phyloP scores from a whole-genome alignment of 2,113 vertebrate species.

The Hipposideros armiger region DNA sequence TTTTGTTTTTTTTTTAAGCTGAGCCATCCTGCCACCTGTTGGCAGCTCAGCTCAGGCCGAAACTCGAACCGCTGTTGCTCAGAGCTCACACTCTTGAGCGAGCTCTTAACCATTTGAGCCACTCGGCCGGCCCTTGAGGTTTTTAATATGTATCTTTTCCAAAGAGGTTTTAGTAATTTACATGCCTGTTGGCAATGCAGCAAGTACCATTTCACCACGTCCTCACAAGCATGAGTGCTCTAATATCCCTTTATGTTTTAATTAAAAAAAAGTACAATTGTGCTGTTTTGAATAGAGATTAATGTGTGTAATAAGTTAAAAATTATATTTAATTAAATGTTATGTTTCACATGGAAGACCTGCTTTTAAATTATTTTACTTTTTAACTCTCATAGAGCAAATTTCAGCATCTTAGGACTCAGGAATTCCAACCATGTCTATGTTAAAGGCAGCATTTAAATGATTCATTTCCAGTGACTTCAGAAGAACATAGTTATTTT shows the following conservation, averaged over 20 bases:
- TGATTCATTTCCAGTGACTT: slow-evolving; percentile 12
- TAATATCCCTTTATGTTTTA: not conserved
- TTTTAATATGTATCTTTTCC: not conserved
- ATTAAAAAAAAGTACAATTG: not conserved
- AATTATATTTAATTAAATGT: not conserved
- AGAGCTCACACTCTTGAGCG: too few relatives aligned
- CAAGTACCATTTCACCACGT: not conserved
- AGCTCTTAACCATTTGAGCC: too few relatives aligned
- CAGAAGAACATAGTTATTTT: slow-evolving; percentile 29
- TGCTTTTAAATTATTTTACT: slow-evolving; percentile 49
- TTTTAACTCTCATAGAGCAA: not conserved
- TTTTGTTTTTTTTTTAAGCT: too few relatives aligned
- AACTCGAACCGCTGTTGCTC: too few relatives aligned
- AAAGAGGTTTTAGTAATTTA: not conserved
- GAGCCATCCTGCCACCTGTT: too few relatives aligned
- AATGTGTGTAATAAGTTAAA: not conserved
- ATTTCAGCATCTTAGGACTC: slow-evolving; percentile 17
- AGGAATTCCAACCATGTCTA: not conserved
- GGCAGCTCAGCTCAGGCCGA: too few relatives aligned
- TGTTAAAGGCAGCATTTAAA: slow-evolving; percentile 30
- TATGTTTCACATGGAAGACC: not conserved
- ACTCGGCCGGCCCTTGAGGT: not conserved
- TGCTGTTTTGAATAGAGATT: slow-evolving; percentile 25
- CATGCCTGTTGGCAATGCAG: not conserved
- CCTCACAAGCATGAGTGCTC: not conserved